Conservation (phyloP, 1,140 invertebrate species). For the Hestina assimilis region DNA sequence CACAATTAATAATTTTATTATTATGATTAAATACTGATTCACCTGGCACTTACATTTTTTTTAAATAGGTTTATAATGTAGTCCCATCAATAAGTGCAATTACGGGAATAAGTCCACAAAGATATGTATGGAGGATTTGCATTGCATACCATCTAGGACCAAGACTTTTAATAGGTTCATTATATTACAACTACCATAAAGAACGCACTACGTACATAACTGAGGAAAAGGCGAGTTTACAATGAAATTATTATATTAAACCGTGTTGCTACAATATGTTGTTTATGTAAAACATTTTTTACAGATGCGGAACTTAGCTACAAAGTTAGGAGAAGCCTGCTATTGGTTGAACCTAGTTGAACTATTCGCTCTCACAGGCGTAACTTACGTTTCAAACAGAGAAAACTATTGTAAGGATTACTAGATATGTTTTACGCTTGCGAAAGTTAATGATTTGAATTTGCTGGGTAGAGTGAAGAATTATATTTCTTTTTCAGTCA, state of each 20-base stretch:
- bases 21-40: no score
- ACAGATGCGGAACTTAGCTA: slow-evolving; percentile 72
- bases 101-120: slow-evolving; percentile 93
- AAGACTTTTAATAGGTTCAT: slow-evolving; percentile 89
- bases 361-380: slow-evolving; percentile 89
- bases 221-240: slow-evolving; percentile 73
- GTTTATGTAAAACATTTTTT: slow-evolving; percentile 32
- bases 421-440: no score
- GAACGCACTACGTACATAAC: slow-evolving; percentile 81
- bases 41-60: not conserved
- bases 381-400: slow-evolving; percentile 94
- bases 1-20: no score
- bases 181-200: slow-evolving; percentile 90
- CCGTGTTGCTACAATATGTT: no score
- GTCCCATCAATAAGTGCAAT: slow-evolving; percentile 95
- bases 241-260: slow-evolving; percentile 24
- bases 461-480: not conserved
- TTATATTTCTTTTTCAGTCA: slow-evolving; percentile 81
- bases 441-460: no score
- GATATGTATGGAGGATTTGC: slow-evolving; percentile 94
- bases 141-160: slow-evolving; percentile 94
- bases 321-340: slow-evolving; percentile 84
- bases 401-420: slow-evolving; percentile 95
- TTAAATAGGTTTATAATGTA: slow-evolving; percentile 90
- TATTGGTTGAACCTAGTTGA: slow-evolving; percentile 93